Base-by-base conservation (phyloP, 2,113 vertebrate species). In the Sinocyclocheilus anshuiensis region DNA sequence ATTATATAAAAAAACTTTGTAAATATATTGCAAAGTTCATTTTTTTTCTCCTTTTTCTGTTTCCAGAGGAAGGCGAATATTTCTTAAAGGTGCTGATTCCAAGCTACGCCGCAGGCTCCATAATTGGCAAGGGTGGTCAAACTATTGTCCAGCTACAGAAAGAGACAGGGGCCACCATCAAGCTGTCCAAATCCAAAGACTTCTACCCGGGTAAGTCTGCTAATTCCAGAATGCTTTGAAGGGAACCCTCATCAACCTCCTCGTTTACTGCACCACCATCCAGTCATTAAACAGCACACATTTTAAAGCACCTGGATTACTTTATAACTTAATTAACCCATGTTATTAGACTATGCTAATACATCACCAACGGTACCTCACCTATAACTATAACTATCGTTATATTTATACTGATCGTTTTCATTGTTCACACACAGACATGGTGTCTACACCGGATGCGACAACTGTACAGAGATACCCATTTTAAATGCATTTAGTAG, bases 101-200 rank as follows among this genome's bases (percentile, higher is more conserved):
- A 90, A 98, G 97, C 95, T 98, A 98, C 88, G 97, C 97, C 0
- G 97, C 97, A 0, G 97, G 97, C 72, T 98, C 97, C 83, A 98
- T 98, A 93, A 98, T 98, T 61, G 97, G 97, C 87, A 98, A 98
- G 81, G 97, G 97, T 29, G 97, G 97, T 26, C 97, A 98, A 93
- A 98, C 97, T 89, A 98, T 98, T 77, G 97, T 98, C 84, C 97
- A 98, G 92, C 93, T 98, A 87, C 97, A 98, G 94, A 97, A 97
- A 90, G 97, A 98, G 93, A 98, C 97, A 0, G 97, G 97, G 6
- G 97, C 97, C 90, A 98, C 97, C 91, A 98, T 98, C 95, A 98
- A 98, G 89, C 95, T 98, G 91, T 98, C 97, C 91, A 98, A 98
- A 94, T 98, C 97, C 93, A 98, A 98, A 96, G 97, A 98, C 94